These are phyloP conservation scores for Gryon sp. DNA, from an alignment of 1,140 invertebrate genomes.

Conservation along the genomic window DNA sequence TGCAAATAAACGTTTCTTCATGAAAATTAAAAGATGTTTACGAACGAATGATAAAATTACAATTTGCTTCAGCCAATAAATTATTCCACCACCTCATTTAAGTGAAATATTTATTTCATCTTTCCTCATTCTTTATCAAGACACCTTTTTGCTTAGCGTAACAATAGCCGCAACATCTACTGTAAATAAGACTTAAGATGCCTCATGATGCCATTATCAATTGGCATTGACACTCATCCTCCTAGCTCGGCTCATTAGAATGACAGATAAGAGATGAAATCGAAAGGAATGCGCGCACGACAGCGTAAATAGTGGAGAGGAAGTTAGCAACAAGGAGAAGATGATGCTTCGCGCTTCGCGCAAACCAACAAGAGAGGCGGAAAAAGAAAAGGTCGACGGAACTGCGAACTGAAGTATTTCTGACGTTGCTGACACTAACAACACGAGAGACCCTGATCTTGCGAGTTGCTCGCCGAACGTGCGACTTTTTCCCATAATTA, in stretches of 20 bases:
- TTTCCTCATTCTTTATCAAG: conserved; percentile 1
- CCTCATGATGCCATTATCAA: conserved; percentile 17
- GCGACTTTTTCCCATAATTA: conserved; percentile 77
- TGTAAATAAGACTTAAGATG: conserved; percentile 33
- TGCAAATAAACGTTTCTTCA: too few relatives aligned
- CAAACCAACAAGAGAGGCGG: conserved; percentile 40
- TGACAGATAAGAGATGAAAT: conserved; percentile 53
- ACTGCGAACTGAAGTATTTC: conserved; percentile 59
- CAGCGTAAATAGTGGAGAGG: conserved; percentile 46
- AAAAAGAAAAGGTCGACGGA: conserved; percentile 56
- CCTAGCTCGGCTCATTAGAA: conserved; percentile 39
- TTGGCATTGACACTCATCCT: conserved; percentile 42
- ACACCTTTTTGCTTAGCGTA: conserved; percentile 1
- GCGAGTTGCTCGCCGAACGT: conserved; percentile 67
- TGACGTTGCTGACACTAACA: conserved; percentile 55
- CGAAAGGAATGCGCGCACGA: conserved; percentile 38
- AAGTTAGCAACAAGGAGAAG: conserved; percentile 21
- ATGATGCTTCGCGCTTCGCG: conserved; percentile 12
- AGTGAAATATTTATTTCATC: too few relatives aligned
- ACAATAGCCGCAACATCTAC: conserved; percentile 10
- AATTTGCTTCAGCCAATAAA: too few relatives aligned
- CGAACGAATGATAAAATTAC: too few relatives aligned
- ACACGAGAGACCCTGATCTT: conserved; percentile 74
- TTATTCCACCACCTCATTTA: too few relatives aligned
- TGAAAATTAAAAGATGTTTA: too few relatives aligned